Base-by-base conservation (phyloP, 1,140 invertebrate genomes). In the Zaprionus nigranus region DNA sequence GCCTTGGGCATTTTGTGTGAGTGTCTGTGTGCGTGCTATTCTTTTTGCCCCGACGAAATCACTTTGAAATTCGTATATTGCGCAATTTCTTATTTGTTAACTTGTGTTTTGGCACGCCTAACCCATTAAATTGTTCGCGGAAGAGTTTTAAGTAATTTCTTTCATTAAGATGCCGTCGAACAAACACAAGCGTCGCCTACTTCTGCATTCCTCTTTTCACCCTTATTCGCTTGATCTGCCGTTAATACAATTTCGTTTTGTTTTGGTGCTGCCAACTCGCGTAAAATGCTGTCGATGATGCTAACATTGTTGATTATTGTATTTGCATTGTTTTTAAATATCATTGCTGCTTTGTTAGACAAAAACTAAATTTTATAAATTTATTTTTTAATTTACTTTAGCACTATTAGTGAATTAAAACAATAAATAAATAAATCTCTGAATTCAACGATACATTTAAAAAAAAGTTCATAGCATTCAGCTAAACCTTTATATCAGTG, bases 131-230 rank as follows among this genome's bases (percentile, higher is more conserved):
- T 64, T 56, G 49, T 75, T 60, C 24, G 20, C 59, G 51, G 43
- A 61, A 26, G 17, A 61, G 20, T 58, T 43, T 38, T 54, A 46
- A 40, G 12, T 38, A 43, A 46, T 51, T 51, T 57, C 68, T 56
- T 70, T 40, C 38, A 28, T 13, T 49, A 12, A 62, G 26, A 49
- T 54, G 56, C 63, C 38, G 79, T 53, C 66, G 59, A 59, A 75
- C 57, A 79, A 59, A 83, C 57, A 82, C 82, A 79, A 79, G 82
- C 82, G 82, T 81, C 78, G 82, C 82, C 74, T 84, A 78, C 54
- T 84, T 78, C 56, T 36, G 24, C 59, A 59, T 61, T 84, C 49
- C 38, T 58, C 70, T 81, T 85, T 79, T 53, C 70, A 79, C 82
- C 71, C 74, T 30, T 30, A 46, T 84, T 84, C 82, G 82, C 79